phyloP scores from a whole-genome alignment of 2,797 vertebrate genomes.

The Melanotaenia parkinsoni region DNA sequence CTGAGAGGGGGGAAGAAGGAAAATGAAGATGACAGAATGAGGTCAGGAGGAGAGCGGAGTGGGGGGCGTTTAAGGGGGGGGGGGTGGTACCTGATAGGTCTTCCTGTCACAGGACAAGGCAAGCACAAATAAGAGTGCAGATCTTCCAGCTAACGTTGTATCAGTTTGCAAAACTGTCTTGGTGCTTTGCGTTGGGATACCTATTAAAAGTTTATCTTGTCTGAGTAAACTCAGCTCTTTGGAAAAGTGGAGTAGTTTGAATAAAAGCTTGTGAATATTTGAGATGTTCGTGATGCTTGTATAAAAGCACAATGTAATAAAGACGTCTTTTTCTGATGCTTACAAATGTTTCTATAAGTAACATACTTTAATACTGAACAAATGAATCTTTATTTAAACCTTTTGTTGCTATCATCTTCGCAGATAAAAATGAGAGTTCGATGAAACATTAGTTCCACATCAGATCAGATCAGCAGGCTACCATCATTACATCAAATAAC shows the following conservation, averaged over 20 bases:
- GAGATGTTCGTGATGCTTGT: slow-evolving; percentile 17
- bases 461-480: slow-evolving; percentile 46
- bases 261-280: slow-evolving; percentile 35
- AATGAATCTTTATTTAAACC: neutral
- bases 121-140: slow-evolving; percentile 75
- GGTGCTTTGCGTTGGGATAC: slow-evolving; percentile 36
- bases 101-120: slow-evolving; percentile 82
- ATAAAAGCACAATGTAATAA: slow-evolving; percentile 1
- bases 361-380: neutral
- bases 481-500: slow-evolving; percentile 48
- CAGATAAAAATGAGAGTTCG: slow-evolving; percentile 40
- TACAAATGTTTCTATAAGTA: neutral
- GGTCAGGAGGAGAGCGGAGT: slow-evolving; percentile 77
- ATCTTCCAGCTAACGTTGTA: slow-evolving; percentile 65
- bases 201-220: slow-evolving; percentile 71
- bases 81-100: slow-evolving; percentile 81
- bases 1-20: slow-evolving; percentile 78
- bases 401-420: slow-evolving; percentile 36
- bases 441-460: slow-evolving; percentile 39
- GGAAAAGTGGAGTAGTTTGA: slow-evolving; percentile 42
- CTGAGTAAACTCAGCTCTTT: slow-evolving; percentile 52
- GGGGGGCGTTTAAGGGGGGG: no score
- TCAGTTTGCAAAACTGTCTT: slow-evolving; percentile 67
- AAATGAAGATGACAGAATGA: slow-evolving; percentile 85
- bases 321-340: slow-evolving; percentile 14